A percentile compares a stretch with the other conserved stretches of the same genome.
Evolutionary conservation across 2,113 vertebrate species (phyloP).

Genomic region (Epinephelus cyanopodus): DNA sequence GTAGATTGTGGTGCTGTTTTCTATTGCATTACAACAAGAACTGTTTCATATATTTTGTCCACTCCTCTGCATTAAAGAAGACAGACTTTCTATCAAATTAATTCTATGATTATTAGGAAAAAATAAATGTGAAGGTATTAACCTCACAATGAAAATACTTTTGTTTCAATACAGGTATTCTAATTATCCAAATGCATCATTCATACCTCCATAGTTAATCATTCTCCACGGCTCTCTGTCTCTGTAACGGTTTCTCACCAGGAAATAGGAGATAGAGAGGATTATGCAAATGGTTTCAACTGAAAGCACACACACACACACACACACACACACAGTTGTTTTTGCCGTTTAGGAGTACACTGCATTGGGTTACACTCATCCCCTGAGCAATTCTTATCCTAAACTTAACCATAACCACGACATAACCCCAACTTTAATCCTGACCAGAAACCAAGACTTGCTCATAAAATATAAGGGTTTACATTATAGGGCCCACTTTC

Average conservation of each 20-base stretch:
- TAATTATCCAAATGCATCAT: no score
- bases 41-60: neutral
- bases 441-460: neutral
- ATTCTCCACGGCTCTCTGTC: neutral
- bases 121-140: neutral
- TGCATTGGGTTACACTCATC: neutral
- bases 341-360: neutral
- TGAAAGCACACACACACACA: neutral
- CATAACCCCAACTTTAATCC: neutral
- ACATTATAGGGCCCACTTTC: neutral
- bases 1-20: no score
- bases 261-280: neutral
- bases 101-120: neutral
- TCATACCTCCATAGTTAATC: neutral
- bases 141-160: neutral
- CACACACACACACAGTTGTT: neutral
- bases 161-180: neutral
- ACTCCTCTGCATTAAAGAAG: neutral
- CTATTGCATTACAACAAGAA: no score
- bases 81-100: neutral
- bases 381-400: neutral
- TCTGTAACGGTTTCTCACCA: neutral
- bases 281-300: constrained; percentile 45
- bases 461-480: neutral
- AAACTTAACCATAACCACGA: neutral